phyloP scores from a whole-genome alignment of 2,888 invertebrate species.

The Bibio marci region DNA sequence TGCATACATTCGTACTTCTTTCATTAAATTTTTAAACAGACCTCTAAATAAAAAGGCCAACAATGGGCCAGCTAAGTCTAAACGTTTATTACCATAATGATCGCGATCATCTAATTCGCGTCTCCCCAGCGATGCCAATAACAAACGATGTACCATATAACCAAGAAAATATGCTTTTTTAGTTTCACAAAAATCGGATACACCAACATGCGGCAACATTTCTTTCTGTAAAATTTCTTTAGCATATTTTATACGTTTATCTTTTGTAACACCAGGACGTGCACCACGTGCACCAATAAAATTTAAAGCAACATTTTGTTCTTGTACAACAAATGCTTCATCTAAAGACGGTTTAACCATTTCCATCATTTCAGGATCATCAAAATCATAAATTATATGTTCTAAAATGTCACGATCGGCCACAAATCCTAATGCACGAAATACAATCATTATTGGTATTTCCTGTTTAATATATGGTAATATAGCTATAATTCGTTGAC shows the following conservation, averaged over 20 bases:
- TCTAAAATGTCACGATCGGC: conserved; percentile 98
- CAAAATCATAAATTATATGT: conserved; percentile 99
- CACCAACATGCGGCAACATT: conserved; percentile 99
- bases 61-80: conserved; percentile 94
- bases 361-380: conserved; percentile 99
- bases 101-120: conserved; percentile 97
- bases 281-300: conserved; percentile 98
- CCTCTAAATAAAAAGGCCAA: conserved; percentile 94
- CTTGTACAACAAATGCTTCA: conserved; percentile 98
- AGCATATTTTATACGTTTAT: conserved; percentile 97
- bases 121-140: conserved; percentile 87
- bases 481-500: conserved; percentile 94
- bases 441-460: conserved; percentile 99
- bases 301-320: conserved; percentile 95
- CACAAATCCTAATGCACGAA: conserved; percentile 96
- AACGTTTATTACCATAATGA: conserved; percentile 98
- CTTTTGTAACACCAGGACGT: conserved; percentile 94
- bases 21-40: conserved; percentile 86
- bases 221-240: conserved; percentile 98
- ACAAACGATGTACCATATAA: conserved; percentile 96
- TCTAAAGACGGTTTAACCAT: conserved; percentile 99
- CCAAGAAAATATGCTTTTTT: conserved; percentile 98
- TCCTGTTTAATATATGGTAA: conserved; percentile 98
- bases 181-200: conserved; percentile 98
- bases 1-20: conserved; percentile 95